Evolutionary conservation across 1,140 invertebrate genomes (phyloP), one percentile per base, ranked within the genome.

Genomic region (Drusus annulatus): DNA sequence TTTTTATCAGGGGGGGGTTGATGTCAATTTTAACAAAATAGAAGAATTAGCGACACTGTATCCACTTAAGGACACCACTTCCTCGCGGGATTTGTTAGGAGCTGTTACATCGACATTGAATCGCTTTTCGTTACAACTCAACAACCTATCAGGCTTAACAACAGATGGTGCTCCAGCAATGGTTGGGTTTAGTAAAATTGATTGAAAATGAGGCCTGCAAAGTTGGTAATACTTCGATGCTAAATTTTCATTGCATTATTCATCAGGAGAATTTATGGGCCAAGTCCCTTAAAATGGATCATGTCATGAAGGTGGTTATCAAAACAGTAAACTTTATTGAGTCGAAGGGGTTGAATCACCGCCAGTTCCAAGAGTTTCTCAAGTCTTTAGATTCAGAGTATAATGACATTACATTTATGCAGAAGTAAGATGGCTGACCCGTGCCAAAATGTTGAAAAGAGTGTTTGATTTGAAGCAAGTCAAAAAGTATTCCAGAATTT

Each of bases 111-210:
- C 52, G 25, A 76, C 50, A 75, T 75, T 75, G 54, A 76, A 78
- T 78, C 76, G 76, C 62, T 5, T 78, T 78, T 78, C 68, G 36
- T 19, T 78, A 36, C 62, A 83, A 85, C 62, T 69, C 86, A 28
- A 28, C 25, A 5, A 28, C 25, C 25, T 28, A 28, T 28, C 25
- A 5, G 5, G 25, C 25, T 28, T 28, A 76, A 84, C 84, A 63
- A 86, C 83, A 36, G 86, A 86, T 87, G 85, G 85, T 76, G 85
- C 80, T 69, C 84, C 83, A 84, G 83, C 83, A 74, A 86, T 85
- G 86, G 79, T 80, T 75, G 84, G 81, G 83, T 58, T 78, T 85
- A 60, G 78, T 86, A 80, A 82, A 80, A 80, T 83, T 83, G 76
- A 79, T 84, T 76, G 45, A 80, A 71, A 81, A 82, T 63, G 81